Evolutionary conservation across 2,113 vertebrate species (phyloP).

Genomic region (Gopherus flavomarginatus): DNA sequence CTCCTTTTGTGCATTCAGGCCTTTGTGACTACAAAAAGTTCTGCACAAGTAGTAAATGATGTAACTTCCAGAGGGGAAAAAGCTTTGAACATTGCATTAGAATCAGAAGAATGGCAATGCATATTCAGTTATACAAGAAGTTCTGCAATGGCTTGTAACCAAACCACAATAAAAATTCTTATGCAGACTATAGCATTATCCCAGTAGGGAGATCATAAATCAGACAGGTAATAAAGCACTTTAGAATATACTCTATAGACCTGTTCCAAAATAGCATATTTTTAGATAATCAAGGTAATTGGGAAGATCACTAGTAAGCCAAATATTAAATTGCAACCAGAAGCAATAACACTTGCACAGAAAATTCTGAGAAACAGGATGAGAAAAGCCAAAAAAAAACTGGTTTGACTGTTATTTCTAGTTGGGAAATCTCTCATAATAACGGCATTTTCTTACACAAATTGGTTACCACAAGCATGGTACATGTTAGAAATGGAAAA

Average conservation of each 20-base stretch:
- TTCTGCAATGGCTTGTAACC: background rate
- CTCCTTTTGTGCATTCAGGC: no score
- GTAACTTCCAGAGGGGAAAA: background rate
- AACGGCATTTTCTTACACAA: background rate
- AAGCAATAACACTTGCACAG: conserved; percentile 24
- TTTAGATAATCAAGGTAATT: background rate
- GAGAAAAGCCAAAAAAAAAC: background rate
- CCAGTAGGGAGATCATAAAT: conserved; percentile 15
- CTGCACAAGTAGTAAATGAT: background rate
- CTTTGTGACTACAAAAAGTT: no score
- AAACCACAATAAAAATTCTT: conserved; percentile 18
- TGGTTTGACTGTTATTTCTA: background rate
- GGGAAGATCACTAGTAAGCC: background rate
- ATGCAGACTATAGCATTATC: background rate
- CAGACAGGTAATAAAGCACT: background rate
- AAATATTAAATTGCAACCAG: conserved; percentile 20
- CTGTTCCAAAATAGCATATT: background rate
- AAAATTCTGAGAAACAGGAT: background rate
- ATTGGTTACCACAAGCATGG: background rate
- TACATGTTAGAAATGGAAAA: background rate
- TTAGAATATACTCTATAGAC: background rate
- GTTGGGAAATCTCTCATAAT: background rate
- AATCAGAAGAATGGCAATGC: background rate
- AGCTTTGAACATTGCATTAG: background rate
- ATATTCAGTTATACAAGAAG: background rate